These are phyloP conservation scores for Garrulus glandarius DNA, from an alignment of 2,797 vertebrate genomes.

Conservation along the genomic window DNA sequence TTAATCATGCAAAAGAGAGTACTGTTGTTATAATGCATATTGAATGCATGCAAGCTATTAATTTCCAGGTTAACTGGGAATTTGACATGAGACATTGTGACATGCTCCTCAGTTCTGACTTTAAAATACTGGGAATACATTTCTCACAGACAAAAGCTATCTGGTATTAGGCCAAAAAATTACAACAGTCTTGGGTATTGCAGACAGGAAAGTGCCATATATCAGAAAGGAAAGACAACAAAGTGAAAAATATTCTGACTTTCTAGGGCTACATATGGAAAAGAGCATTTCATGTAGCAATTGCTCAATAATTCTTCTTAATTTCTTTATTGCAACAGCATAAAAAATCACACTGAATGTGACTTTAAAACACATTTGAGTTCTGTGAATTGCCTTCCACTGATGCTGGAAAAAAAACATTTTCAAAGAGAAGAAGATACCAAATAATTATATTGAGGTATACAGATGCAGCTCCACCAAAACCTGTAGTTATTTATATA, in stretches of 20 bases:
- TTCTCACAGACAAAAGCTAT: background rate
- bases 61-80: background rate
- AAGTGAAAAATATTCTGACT: background rate
- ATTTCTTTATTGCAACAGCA: background rate
- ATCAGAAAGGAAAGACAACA: background rate
- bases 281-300: background rate
- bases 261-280: background rate
- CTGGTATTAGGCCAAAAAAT: background rate
- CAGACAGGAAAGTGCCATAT: background rate
- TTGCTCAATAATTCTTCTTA: background rate
- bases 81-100: background rate
- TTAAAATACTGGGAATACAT: background rate
- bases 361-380: background rate
- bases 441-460: background rate
- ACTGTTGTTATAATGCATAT: background rate
- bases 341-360: background rate
- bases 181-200: background rate
- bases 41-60: background rate
- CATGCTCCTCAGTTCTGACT: background rate
- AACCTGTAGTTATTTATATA: background rate
- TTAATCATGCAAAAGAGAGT: background rate
- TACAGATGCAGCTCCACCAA: background rate
- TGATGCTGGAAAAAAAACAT: background rate
- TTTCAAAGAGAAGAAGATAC: background rate
- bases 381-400: background rate